A percentile compares a stretch with the other conserved stretches of the same genome.
These are phyloP conservation scores for Ianthella basta DNA, from an alignment of 37 sponge, comb jelly and placozoan genomes.

Conservation along the genomic window DNA sequence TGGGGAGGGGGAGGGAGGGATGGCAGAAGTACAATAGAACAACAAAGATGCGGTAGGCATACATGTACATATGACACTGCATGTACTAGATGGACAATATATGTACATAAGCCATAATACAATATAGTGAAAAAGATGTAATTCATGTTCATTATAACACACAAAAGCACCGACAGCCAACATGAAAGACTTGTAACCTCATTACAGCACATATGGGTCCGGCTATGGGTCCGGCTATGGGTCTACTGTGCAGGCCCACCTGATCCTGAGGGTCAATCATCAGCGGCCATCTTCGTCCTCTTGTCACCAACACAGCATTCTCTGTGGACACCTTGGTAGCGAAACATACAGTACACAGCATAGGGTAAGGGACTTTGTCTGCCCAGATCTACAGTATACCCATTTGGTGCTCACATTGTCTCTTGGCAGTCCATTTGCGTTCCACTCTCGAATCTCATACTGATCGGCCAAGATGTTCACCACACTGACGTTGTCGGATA, in stretches of 20 bases:
- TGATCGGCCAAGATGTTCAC: slow-evolving; percentile 80
- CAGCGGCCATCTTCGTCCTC: slow-evolving; percentile 96
- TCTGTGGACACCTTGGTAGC: slow-evolving; percentile 78
- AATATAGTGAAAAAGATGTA: too few species aligned
- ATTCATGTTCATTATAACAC: too few species aligned
- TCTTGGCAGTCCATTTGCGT: slow-evolving; percentile 91
- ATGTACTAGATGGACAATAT: too few species aligned
- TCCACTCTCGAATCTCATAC: slow-evolving; percentile 98
- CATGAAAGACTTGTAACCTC: too few species aligned
- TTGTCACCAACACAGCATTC: slow-evolving; percentile 96
- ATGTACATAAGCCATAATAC: too few species aligned
- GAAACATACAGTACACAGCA: not conserved
- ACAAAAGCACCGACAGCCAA: too few species aligned
- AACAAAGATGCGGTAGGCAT: not conserved
- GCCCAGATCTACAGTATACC: not conserved
- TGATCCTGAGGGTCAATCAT: slow-evolving; percentile 99
- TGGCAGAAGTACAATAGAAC: too few species aligned
- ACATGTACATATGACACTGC: not conserved
- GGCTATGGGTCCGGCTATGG: too few species aligned
- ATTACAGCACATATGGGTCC: too few species aligned
- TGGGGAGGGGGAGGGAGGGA: not conserved
- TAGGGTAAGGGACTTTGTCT: not conserved
- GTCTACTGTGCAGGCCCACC: slow-evolving; percentile 25
- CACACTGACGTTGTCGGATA: slow-evolving; percentile 82
- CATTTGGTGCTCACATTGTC: slow-evolving; percentile 60